phyloP scores from a whole-genome alignment of 2,113 vertebrate species.

The Bufo bufo region DNA sequence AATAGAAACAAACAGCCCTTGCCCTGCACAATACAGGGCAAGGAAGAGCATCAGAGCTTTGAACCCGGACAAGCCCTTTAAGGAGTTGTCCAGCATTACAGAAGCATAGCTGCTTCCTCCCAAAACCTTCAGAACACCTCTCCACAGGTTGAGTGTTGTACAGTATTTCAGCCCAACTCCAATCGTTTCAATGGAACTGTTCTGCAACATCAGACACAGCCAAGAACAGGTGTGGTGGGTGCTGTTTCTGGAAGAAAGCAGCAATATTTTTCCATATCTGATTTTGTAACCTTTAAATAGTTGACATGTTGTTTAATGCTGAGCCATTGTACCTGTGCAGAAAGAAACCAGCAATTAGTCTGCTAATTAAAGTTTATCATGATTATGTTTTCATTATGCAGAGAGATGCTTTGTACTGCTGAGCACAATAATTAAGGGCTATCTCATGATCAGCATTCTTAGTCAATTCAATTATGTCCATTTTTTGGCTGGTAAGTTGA shows the following conservation, averaged over 20 bases:
- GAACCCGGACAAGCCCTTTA: no score
- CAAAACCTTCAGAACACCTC: no score
- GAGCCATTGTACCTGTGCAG: not conserved
- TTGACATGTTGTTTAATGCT: not conserved
- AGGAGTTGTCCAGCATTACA: no score
- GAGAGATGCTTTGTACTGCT: not conserved
- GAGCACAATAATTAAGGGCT: constrained; percentile 15
- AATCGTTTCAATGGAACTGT: not conserved
- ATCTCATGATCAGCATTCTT: not conserved
- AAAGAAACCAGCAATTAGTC: not conserved
- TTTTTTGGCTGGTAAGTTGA: not conserved
- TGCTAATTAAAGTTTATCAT: constrained; percentile 28
- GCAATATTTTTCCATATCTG: not conserved
- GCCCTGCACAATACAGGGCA: no score
- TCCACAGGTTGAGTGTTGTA: no score
- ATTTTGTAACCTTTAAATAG: not conserved
- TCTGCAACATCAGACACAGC: not conserved
- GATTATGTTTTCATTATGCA: not conserved
- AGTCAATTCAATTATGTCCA: no score
- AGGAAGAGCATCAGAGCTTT: no score
- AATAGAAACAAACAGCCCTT: no score
- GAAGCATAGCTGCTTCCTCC: no score
- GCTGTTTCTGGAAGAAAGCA: not conserved
- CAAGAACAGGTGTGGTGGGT: not conserved
- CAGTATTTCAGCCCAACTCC: no score